phyloP scores from a whole-genome alignment of 35 echinoderm and acorn worm species.

The Anneissia japonica region DNA sequence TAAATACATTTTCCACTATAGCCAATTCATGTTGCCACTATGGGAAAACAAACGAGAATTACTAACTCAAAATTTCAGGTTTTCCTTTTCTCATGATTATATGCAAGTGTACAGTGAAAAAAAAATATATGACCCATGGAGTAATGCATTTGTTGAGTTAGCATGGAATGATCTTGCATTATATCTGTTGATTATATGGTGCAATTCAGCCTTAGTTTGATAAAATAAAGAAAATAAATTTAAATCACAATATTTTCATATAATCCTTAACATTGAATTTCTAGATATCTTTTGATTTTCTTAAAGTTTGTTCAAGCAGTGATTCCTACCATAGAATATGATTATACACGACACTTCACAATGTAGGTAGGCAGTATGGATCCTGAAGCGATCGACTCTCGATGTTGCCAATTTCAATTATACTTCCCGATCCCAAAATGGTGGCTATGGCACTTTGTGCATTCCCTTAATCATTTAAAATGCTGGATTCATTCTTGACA shows the following conservation, averaged over 20 bases:
- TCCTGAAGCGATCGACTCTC: too few relatives aligned
- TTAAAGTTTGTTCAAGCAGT: slow-evolving; percentile 99
- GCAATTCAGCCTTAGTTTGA: not conserved
- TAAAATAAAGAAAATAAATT: not conserved
- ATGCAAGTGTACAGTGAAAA: not conserved
- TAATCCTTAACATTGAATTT: slow-evolving; percentile 50
- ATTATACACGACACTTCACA: slow-evolving; percentile 98
- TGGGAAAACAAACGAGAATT: too few relatives aligned
- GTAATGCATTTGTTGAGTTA: not conserved
- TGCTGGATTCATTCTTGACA: too few relatives aligned
- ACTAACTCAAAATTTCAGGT: too few relatives aligned
- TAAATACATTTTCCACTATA: too few relatives aligned
- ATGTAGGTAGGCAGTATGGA: slow-evolving; percentile 69
- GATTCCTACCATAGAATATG: slow-evolving; percentile 96
- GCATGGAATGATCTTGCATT: not conserved
- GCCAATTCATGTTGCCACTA: too few relatives aligned
- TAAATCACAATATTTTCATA: not conserved
- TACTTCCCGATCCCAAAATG: too few relatives aligned
- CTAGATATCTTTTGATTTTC: slow-evolving; percentile 96
- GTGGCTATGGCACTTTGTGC: too few relatives aligned
- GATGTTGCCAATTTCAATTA: too few relatives aligned
- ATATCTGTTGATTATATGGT: not conserved
- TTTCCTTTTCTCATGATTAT: too few relatives aligned
- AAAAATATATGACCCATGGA: not conserved
- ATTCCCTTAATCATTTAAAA: too few relatives aligned